Evolutionary conservation across 1,140 invertebrate genomes (phyloP).

Genomic region (Oedothorax gibbosus): DNA sequence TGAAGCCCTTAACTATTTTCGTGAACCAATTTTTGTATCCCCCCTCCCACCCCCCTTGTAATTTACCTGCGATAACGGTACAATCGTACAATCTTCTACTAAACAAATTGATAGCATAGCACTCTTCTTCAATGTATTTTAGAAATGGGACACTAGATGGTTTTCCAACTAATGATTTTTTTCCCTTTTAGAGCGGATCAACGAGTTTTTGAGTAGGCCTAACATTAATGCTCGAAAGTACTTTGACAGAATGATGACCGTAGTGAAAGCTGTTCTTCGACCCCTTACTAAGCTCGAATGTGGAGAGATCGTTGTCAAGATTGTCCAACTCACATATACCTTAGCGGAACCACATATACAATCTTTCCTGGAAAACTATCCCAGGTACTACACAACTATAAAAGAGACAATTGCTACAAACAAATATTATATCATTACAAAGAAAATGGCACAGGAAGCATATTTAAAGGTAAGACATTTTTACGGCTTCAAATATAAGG

Average conservation of each 20-base stretch:
- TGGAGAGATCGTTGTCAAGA: slow-evolving; percentile 48
- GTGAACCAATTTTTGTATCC: too few relatives aligned
- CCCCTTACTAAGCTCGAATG: slow-evolving; percentile 40
- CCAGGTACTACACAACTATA: slow-evolving; percentile 4
- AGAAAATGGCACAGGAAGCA: slow-evolving; percentile 15
- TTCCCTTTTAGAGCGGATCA: slow-evolving; percentile 25
- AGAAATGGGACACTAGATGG: too few relatives aligned
- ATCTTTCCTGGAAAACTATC: slow-evolving; percentile 13
- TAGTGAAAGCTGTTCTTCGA: slow-evolving; percentile 23
- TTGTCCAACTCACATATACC: slow-evolving; percentile 5
- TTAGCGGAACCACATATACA: slow-evolving; percentile 29
- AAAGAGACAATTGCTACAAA: slow-evolving; percentile 19
- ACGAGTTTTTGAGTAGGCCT: slow-evolving; percentile 18
- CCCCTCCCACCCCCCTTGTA: too few relatives aligned
- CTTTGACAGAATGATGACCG: not conserved
- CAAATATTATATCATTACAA: not conserved
- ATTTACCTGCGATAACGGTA: too few relatives aligned
- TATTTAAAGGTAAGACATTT: slow-evolving; percentile 20
- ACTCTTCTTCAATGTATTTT: too few relatives aligned
- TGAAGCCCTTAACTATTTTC: too few relatives aligned
- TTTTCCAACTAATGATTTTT: not conserved
- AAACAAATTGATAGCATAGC: too few relatives aligned
- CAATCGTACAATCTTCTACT: too few relatives aligned
- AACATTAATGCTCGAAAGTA: slow-evolving; percentile 10
- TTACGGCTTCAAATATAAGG: too few relatives aligned